Conservation (phyloP, 2,888 invertebrate species). For the Caenorhabditis sp. region DNA sequence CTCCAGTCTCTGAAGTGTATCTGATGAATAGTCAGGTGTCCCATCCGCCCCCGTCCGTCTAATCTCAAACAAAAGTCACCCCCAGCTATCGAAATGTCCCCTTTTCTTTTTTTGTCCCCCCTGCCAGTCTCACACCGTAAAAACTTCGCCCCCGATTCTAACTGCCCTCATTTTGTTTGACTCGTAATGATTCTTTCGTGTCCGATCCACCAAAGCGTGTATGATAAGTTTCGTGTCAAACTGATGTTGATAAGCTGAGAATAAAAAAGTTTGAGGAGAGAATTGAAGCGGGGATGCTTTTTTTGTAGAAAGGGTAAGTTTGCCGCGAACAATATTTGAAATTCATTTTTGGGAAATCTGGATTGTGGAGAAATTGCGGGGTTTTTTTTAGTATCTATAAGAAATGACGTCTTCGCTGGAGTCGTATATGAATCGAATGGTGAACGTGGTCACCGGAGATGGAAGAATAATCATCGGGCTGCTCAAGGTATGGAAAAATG, state of each 20-base stretch:
- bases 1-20: constrained; percentile 45
- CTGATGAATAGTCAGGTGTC: constrained; percentile 58
- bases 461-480: constrained; percentile 97
- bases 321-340: too few relatives aligned
- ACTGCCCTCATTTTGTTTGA: constrained; percentile 51
- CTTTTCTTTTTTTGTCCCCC: constrained; percentile 16
- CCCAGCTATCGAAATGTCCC: constrained; percentile 13
- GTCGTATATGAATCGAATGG: constrained; percentile 72
- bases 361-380: too few relatives aligned
- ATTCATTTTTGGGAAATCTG: too few relatives aligned
- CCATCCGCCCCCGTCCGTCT: constrained; percentile 25
- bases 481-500: too few relatives aligned
- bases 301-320: too few relatives aligned
- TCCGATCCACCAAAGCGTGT: too few relatives aligned
- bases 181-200: constrained; percentile 17
- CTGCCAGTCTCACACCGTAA: constrained; percentile 39
- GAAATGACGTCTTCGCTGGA: constrained; percentile 75
- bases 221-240: constrained; percentile 55
- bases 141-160: constrained; percentile 38
- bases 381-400: too few relatives aligned
- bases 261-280: constrained; percentile 65
- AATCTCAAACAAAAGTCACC: constrained; percentile 51
- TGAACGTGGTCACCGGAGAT: constrained; percentile 95
- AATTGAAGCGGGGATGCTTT: too few relatives aligned
- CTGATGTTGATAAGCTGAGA: constrained; percentile 59